Evolutionary conservation across 2,888 invertebrate genomes (phyloP).

Genomic region (Sarcophaga variegata): DNA sequence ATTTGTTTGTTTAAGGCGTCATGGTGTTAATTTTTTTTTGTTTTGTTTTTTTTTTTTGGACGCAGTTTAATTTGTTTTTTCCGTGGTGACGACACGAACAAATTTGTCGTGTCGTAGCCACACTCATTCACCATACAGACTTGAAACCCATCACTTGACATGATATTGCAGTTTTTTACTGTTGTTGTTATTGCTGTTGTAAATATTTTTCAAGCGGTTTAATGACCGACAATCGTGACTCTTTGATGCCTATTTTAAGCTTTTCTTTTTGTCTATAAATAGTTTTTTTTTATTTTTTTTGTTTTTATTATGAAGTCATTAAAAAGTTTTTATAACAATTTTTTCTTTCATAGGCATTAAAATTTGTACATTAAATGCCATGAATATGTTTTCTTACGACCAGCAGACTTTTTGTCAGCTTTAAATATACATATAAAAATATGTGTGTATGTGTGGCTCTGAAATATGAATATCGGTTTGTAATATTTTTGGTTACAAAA

Average conservation of each 20-base stretch:
- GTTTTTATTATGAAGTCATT: neutral
- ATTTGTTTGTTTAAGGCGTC: neutral
- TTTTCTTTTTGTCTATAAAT: constrained; percentile 10
- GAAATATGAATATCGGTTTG: too few relatives aligned
- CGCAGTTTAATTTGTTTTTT: constrained; percentile 40
- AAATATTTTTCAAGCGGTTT: constrained; percentile 40
- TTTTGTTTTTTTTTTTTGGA: neutral
- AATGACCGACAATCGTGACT: constrained; percentile 58
- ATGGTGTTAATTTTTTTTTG: constrained; percentile 35
- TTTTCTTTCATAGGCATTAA: neutral
- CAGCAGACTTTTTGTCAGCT: neutral
- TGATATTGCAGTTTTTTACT: constrained; percentile 49
- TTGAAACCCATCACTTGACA: constrained; percentile 39
- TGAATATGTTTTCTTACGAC: neutral
- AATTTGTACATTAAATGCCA: neutral
- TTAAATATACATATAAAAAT: neutral
- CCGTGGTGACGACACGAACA: constrained; percentile 32
- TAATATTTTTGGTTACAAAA: neutral
- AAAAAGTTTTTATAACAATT: neutral
- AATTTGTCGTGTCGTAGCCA: neutral
- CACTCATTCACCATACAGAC: constrained; percentile 25
- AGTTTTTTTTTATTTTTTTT: constrained; percentile 11
- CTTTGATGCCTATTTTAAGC: constrained; percentile 23
- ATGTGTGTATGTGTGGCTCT: too few relatives aligned
- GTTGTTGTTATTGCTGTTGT: neutral